These are phyloP conservation scores for Esox masquinongy DNA, from an alignment of 2,797 vertebrate species.

Conservation along the genomic window DNA sequence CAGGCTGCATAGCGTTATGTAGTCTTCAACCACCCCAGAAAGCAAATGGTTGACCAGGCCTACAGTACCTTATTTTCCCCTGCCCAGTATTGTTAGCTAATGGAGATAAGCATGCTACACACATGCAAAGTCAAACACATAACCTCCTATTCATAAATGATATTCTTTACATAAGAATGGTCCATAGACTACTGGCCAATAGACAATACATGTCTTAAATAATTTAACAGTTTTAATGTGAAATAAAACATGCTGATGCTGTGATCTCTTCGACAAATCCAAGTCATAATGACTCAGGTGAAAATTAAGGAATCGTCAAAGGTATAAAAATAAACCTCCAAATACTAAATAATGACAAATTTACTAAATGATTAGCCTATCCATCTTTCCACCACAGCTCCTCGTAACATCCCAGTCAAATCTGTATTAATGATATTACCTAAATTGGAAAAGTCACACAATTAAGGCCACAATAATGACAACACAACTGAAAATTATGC, in stretches of 20 bases:
- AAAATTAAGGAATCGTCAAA: not conserved
- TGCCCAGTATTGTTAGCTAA: not conserved
- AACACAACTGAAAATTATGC: not conserved
- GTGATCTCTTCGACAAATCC: not conserved
- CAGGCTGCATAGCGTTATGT: not conserved
- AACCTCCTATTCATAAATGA: not conserved
- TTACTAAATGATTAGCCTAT: not conserved
- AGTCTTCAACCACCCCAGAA: not conserved
- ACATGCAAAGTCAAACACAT: not conserved
- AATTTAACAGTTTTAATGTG: not conserved
- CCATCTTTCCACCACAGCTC: not conserved
- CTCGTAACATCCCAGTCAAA: not conserved
- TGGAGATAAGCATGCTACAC: not conserved
- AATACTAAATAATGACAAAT: not conserved
- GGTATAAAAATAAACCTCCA: not conserved
- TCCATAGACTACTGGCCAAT: not conserved
- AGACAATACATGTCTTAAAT: not conserved
- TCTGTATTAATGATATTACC: conserved; percentile 2
- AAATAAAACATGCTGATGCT: not conserved
- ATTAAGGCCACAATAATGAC: conserved; percentile 16
- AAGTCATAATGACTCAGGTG: not conserved
- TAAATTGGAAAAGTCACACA: not conserved
- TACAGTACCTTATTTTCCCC: not conserved
- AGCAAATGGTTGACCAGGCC: not conserved
- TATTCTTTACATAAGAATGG: not conserved